Evolutionary conservation across 2,113 vertebrate species (phyloP), one percentile per base, ranked within the genome.

Genomic region (Podarcis cretensis): DNA sequence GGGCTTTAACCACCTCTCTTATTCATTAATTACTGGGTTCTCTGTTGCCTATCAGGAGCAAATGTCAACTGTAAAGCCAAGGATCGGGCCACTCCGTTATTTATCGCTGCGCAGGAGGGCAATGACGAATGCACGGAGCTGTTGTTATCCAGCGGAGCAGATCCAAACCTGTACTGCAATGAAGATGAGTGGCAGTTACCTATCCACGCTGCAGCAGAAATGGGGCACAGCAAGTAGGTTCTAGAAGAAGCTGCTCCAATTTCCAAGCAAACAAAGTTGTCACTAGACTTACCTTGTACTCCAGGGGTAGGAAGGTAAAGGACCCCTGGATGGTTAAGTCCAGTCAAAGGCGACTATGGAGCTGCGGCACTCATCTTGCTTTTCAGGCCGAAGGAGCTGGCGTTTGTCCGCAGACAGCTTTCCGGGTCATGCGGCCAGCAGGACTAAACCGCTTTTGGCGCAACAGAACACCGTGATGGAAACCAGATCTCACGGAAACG

Each of bases 21-120:
- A 27, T 66, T 40, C 1, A 10, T 32, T 25, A 65, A 77, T 78
- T 69, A 8, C 27, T 63, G 48, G 83, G 83, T 88, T 95, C 88
- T 91, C 93, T 66, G 5, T 63, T 63, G 14, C 1, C 59, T 89
- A 48, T 76, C 87, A 99, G 99, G 99, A 77, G 98, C 98, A 27
- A 95, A 96, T 0, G 94, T 98, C 84, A 98, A 98, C 96, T 96
- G 96, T 86, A 98, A 98, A 90, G 98, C 98, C 14, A 96, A 96
- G 10, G 99, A 99, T 95, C 96, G 96, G 92, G 98, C 98, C 83
- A 98, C 98, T 0, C 98, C 99, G 0, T 96, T 99, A 87, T 96
- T 99, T 89, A 99, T 99, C 12, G 98, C 99, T n/a, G 97, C 98
- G 0, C 99, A 99, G 93, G 98, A 99, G 91, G 99, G 98, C n/a